phyloP scores from a whole-genome alignment of 2,888 invertebrate species.

The Drosophila meridiana region DNA sequence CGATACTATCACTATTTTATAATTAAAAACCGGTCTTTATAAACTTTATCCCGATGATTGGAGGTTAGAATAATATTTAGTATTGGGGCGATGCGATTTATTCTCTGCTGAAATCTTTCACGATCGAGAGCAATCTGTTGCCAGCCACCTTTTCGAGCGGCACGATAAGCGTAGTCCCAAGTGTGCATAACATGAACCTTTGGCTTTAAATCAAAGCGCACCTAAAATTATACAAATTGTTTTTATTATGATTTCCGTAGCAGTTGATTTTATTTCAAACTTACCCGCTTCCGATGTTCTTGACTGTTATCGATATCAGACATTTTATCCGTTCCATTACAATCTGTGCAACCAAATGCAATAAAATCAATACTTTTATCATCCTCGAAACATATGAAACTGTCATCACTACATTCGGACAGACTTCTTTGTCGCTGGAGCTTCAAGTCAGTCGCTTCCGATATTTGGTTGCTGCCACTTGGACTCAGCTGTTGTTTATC shows the following conservation, averaged over 20 bases:
- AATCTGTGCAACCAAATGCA: constrained; percentile 13
- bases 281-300: constrained; percentile 38
- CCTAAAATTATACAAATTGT: constrained; percentile 83
- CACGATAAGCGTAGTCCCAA: constrained; percentile 88
- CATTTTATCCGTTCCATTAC: constrained; percentile 22
- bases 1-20: constrained; percentile 54
- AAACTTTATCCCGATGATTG: constrained; percentile 82
- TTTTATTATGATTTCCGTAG: background rate
- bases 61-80: constrained; percentile 76
- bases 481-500: constrained; percentile 12
- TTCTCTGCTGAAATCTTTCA: constrained; percentile 80
- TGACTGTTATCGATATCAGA: constrained; percentile 33
- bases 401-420: constrained; percentile 69
- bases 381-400: constrained; percentile 71
- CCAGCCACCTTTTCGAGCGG: constrained; percentile 88
- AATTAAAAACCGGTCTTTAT: constrained; percentile 74
- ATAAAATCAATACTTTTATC: constrained; percentile 43
- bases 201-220: constrained; percentile 87
- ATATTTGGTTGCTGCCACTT: background rate
- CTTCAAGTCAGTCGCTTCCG: constrained; percentile 5
- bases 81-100: constrained; percentile 68
- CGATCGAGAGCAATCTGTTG: constrained; percentile 87
- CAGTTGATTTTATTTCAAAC: background rate
- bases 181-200: constrained; percentile 87
- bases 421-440: constrained; percentile 62